These are phyloP conservation scores for Sarcophaga subvicina DNA, from an alignment of 2,888 invertebrate genomes.

Conservation along the genomic window DNA sequence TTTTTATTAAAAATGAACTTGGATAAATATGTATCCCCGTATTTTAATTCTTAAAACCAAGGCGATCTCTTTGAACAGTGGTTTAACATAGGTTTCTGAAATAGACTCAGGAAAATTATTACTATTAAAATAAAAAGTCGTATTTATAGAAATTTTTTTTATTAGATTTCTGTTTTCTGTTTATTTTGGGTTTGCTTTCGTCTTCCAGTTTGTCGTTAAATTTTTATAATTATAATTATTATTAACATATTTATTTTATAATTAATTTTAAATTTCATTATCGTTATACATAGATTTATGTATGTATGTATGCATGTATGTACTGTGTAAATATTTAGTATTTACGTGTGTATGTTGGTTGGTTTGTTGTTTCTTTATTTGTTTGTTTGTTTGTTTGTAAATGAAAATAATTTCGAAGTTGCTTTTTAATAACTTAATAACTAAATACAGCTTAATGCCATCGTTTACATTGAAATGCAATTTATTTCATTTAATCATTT, in stretches of 20 bases:
- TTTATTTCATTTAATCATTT: slow-evolving; percentile 32
- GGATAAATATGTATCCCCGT: neutral
- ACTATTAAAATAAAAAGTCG: slow-evolving; percentile 25
- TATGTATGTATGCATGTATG: slow-evolving; percentile 34
- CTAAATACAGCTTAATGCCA: slow-evolving; percentile 66
- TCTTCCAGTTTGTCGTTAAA: slow-evolving; percentile 54
- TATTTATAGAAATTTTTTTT: slow-evolving; percentile 39
- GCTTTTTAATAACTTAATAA: slow-evolving; percentile 52
- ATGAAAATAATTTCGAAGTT: slow-evolving; percentile 58
- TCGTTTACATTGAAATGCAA: slow-evolving; percentile 68
- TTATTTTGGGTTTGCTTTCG: slow-evolving; percentile 41
- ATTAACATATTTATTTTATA: slow-evolving; percentile 58
- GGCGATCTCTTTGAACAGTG: no score
- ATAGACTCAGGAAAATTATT: no score
- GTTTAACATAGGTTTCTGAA: neutral
- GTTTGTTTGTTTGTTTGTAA: slow-evolving; percentile 37
- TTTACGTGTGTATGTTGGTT: slow-evolving; percentile 21
- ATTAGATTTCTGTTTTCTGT: slow-evolving; percentile 57
- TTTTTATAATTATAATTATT: slow-evolving; percentile 34
- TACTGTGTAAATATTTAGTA: neutral
- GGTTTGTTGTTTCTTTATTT: slow-evolving; percentile 18
- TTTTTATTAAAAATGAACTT: neutral
- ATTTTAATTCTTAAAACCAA: no score
- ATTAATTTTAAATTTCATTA: slow-evolving; percentile 62
- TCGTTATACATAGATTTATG: slow-evolving; percentile 64